Base-by-base conservation (phyloP, 2,888 invertebrate species). In the Sinelater perroti region DNA sequence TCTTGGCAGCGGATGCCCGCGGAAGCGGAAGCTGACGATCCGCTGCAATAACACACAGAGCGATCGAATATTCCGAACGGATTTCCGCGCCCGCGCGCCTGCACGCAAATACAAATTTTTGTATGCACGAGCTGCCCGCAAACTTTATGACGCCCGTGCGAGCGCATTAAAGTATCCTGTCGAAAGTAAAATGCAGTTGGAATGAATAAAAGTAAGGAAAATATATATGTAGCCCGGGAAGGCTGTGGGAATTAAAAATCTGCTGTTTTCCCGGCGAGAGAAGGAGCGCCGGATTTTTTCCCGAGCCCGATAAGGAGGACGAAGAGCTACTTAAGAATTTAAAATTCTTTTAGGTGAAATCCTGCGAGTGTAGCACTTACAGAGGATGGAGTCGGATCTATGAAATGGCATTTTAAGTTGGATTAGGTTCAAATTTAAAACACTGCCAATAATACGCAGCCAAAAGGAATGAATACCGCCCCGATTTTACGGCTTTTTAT, bases 351-450 rank as follows among this genome's bases (percentile, higher is more conserved):
- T 77, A 75, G 72, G 76, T 73, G 72, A 78, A 78, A 78, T 77
- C 78, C 77, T 71, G 69, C 71, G 74, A 75, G 75, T 76, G 72
- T 75, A 74, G 76, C 76, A 76, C 75, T 75, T 75, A 75, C 72
- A 69, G 72, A 67, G 71, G 73, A 70, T 72, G 70, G 71, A 70
- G 74, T 70, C 72, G 77, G 78, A 78, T 78, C 77, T 78, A 77
- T 78, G 76, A 78, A 79, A 79, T 79, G 79, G 78, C 78, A 79
- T 79, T 79, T 79, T 79, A 79, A 79, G 79, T 79, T 78, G 78
- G 79, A 78, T 79, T 79, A 78, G 77, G 75, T 78, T 78, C 76
- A 75, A 77, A 78, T 78, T 77, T 78, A 78, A 78, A 78, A 78
- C 77, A 76, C 73, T 72, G 75, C 74, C 77, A 76, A 77, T 77